Evolutionary conservation across 2,888 invertebrate genomes (phyloP), one percentile per base, ranked within the genome.

Genomic region (Nematopogon swammerdamellus): DNA sequence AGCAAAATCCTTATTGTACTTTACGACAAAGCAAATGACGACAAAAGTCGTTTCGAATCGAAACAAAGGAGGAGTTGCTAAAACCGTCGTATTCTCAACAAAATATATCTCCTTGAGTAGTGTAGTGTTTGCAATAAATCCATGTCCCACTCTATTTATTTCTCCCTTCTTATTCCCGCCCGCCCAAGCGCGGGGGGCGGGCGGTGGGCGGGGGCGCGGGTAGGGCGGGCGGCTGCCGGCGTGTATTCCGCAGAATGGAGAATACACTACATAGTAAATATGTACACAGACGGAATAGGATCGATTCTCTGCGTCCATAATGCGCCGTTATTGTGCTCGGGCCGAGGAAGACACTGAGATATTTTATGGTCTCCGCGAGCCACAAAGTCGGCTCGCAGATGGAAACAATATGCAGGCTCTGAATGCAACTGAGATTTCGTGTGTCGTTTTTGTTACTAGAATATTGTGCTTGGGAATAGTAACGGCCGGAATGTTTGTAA

Each of bases 71-170:
- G 10, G 25, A 36, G 11, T 36, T 36, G 8, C 36, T 36, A 36
- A 36, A 36, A 36, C 36, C 36, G 8, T 14, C 14, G 8, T 36
- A 14, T 8, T 36, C 36, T 36, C 36, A 36, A 46, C 43, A 50
- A 48, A 46, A 49, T 50, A 48, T 50, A 53, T 53, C 51, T 54
- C 53, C 54, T 54, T 54, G 53, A 53, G 52, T 47, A 53, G 57
- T 55, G 56, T 56, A 68, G 66, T 65, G 66, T 65, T 66, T 63
- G 72, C 68, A 70, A 76, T 75, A 76, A 75, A 76, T 76, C 70
- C 64, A 60, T 63, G 68, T 68, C 67, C 63, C 62, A 60, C 60
- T 68, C 63, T 72, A 74, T 74, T 73, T 76, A 76, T 74, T 73
- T 73, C 58, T 56, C 58, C 56, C 58, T 60, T 59, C 54, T 54